Evolutionary conservation across 2,113 vertebrate species (phyloP).

Genomic region (Planiliza haematocheilus): DNA sequence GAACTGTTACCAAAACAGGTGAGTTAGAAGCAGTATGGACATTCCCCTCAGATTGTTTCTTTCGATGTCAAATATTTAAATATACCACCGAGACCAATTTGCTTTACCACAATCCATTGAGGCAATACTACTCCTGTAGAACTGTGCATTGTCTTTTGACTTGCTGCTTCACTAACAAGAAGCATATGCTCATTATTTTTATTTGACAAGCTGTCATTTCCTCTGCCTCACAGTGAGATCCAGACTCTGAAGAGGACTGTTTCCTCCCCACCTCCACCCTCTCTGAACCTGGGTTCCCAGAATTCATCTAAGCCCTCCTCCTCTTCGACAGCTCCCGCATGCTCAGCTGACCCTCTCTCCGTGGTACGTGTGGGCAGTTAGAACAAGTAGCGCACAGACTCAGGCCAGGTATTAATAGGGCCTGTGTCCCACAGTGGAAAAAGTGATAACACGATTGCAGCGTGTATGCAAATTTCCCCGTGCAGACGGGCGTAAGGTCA

Average conservation of each 20-base stretch:
- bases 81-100: too few relatives aligned
- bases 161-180: neutral
- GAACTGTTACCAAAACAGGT: conserved; percentile 17
- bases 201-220: neutral
- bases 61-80: conserved; percentile 10
- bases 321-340: conserved; percentile 23
- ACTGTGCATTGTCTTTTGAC: neutral
- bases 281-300: conserved; percentile 78
- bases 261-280: conserved; percentile 73
- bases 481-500: neutral
- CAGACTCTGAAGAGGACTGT: conserved; percentile 89
- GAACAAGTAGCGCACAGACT: neutral
- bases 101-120: too few relatives aligned
- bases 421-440: neutral
- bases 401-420: neutral
- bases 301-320: conserved; percentile 75
- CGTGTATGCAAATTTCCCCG: neutral
- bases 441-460: neutral
- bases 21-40: conserved; percentile 13
- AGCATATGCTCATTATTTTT: neutral
- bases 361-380: conserved; percentile 53
- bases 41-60: neutral
- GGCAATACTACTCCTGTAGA: neutral
- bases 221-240: conserved; percentile 87
- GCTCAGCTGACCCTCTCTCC: conserved; percentile 49